Percentiles rank a stretch among this genome's conserved stretches.
Conservation (phyloP, 2,797 vertebrate genomes). For the Glossophaga mutica region DNA sequence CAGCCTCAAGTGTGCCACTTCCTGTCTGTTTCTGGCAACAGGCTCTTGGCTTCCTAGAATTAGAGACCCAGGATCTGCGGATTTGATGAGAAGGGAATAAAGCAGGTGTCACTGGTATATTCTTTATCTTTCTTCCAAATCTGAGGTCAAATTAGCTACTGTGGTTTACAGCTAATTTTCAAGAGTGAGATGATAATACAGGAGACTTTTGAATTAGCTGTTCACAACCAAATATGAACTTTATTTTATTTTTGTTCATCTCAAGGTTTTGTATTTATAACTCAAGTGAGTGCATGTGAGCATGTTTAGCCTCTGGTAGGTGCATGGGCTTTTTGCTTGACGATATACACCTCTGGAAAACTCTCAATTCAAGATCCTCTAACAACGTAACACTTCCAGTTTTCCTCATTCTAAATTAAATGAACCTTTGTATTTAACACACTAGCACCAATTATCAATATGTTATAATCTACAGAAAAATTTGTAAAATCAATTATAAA, state of each 20-base stretch:
- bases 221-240: not conserved
- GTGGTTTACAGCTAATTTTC: not conserved
- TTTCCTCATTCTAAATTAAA: not conserved
- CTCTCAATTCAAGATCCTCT: not conserved
- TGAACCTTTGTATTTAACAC: not conserved
- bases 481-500: not conserved
- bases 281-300: not conserved
- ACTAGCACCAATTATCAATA: not conserved
- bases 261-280: not conserved
- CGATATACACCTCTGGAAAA: not conserved
- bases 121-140: not conserved
- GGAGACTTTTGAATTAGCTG: not conserved
- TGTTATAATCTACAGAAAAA: not conserved
- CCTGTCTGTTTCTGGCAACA: not conserved
- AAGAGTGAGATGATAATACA: not conserved
- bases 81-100: not conserved
- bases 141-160: not conserved
- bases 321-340: not conserved
- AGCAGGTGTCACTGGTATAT: fast-evolving
- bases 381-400: not conserved
- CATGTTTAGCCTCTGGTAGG: not conserved
- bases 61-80: fast-evolving
- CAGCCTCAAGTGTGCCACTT: fast-evolving
- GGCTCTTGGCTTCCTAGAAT: too few species aligned
- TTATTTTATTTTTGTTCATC: not conserved